These are phyloP conservation scores for Erynnis tages DNA, from an alignment of 2,888 invertebrate species.

Conservation along the genomic window DNA sequence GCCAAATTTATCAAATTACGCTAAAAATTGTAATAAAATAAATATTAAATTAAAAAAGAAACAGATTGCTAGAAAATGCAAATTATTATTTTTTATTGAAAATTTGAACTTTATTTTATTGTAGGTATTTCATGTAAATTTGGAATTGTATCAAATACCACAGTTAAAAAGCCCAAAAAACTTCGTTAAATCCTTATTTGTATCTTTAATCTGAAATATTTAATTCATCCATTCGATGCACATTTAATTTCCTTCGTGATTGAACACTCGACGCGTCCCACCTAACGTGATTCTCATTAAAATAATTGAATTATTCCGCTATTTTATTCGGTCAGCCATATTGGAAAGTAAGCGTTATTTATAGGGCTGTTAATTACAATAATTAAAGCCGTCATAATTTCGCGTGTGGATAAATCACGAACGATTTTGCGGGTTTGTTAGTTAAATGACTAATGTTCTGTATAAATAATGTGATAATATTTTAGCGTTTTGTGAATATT, in stretches of 20 bases:
- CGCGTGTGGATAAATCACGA: constrained; percentile 23
- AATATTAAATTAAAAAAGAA: too few species aligned
- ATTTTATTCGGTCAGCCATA: constrained; percentile 8
- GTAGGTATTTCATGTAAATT: too few species aligned
- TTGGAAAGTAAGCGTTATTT: constrained; percentile 25
- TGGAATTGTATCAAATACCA: too few species aligned
- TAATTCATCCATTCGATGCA: constrained; percentile 9
- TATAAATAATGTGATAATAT: constrained; percentile 22
- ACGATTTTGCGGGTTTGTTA: constrained; percentile 26
- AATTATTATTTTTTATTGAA: too few species aligned
- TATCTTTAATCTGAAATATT: constrained; percentile 15
- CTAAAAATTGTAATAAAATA: too few species aligned
- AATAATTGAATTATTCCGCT: constrained; percentile 22
- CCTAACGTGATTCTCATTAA: constrained; percentile 22
- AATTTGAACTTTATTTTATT: too few species aligned
- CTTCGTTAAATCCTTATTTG: constrained; percentile 1
- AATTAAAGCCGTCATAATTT: constrained; percentile 28
- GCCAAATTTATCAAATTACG: too few species aligned
- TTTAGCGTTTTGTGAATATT: not conserved
- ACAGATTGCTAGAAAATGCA: too few species aligned
- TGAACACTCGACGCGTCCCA: constrained; percentile 7
- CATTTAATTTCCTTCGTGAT: constrained; percentile 26
- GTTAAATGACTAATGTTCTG: constrained; percentile 24
- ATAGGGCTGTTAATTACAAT: constrained; percentile 25
- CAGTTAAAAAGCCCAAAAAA: too few species aligned